These are phyloP conservation scores for Empidonax alnorum DNA, from an alignment of 2,113 vertebrate species.

Conservation along the genomic window DNA sequence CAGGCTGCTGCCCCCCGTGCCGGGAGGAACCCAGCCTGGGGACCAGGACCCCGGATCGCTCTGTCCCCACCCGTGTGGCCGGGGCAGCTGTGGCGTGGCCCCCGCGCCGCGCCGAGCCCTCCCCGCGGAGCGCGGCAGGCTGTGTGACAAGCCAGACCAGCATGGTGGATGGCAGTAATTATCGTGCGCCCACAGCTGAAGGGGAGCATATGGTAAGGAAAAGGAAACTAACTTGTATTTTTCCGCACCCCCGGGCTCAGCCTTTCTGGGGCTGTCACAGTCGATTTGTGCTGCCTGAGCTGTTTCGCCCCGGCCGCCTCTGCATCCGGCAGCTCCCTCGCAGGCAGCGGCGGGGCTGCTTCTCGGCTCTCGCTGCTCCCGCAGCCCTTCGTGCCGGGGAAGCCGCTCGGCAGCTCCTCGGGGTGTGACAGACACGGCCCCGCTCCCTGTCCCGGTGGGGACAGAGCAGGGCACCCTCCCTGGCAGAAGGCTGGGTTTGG, in stretches of 20 bases:
- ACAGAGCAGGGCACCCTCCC: neutral
- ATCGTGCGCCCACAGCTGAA: slow-evolving; percentile 73
- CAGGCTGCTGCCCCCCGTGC: neutral
- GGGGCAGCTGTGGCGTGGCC: neutral
- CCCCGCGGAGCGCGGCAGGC: neutral
- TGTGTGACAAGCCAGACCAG: slow-evolving; percentile 58
- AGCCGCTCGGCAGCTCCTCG: neutral
- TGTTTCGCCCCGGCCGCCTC: slow-evolving; percentile 40
- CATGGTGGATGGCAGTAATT: slow-evolving; percentile 68
- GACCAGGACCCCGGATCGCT: rapidly evolving
- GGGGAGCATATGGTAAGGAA: slow-evolving; percentile 78
- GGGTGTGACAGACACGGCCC: rapidly evolving
- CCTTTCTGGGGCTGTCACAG: slow-evolving; percentile 80
- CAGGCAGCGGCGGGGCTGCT: neutral
- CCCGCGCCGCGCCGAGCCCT: neutral
- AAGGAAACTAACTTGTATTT: slow-evolving; percentile 70
- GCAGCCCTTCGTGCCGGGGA: neutral
- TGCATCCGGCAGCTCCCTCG: neutral
- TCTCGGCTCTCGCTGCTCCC: neutral
- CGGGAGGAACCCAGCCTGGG: neutral
- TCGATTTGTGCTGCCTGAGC: slow-evolving; percentile 78
- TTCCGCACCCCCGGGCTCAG: slow-evolving; percentile 66
- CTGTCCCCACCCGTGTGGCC: rapidly evolving
- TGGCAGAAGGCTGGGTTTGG: neutral
- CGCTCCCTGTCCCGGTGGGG: neutral